Percentiles rank a stretch among this genome's conserved stretches.
These are phyloP conservation scores for Micropterix aruncella DNA, from an alignment of 2,888 invertebrate species.

Conservation along the genomic window DNA sequence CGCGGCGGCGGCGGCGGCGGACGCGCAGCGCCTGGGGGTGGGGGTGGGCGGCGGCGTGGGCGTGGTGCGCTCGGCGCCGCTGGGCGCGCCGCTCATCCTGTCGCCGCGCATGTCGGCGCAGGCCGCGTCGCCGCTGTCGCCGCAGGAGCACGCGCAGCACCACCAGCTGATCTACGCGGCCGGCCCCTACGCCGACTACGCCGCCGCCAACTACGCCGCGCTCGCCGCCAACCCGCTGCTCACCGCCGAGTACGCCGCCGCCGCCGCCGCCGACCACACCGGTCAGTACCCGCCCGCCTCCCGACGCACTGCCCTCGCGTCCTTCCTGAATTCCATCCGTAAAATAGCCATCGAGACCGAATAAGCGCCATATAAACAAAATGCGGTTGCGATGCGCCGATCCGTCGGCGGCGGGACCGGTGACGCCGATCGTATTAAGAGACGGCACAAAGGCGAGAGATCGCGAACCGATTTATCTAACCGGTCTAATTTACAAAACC, in stretches of 20 bases:
- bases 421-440: too few species aligned
- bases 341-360: neutral
- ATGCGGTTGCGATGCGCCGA: too few species aligned
- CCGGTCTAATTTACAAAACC: too few species aligned
- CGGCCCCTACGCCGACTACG: slow-evolving; percentile 73
- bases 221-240: slow-evolving; percentile 68
- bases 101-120: slow-evolving; percentile 75
- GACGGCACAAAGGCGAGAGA: too few species aligned
- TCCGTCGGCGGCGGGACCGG: too few species aligned
- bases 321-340: neutral
- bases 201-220: slow-evolving; percentile 71
- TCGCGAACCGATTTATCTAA: too few species aligned
- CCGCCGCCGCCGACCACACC: slow-evolving; percentile 71
- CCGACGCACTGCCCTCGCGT: slow-evolving; percentile 8
- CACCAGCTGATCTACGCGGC: slow-evolving; percentile 78
- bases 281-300: slow-evolving; percentile 65
- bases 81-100: slow-evolving; percentile 86
- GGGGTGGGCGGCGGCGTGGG: slow-evolving; percentile 44
- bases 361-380: too few species aligned
- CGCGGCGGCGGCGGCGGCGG: slow-evolving; percentile 66
- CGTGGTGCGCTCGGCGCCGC: slow-evolving; percentile 55
- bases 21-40: slow-evolving; percentile 60
- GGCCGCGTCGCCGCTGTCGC: slow-evolving; percentile 31
- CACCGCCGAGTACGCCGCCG: slow-evolving; percentile 62
- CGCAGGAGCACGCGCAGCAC: slow-evolving; percentile 49